Conservation (phyloP, 1,140 invertebrate genomes). For the Paralvinella palmiformis region DNA sequence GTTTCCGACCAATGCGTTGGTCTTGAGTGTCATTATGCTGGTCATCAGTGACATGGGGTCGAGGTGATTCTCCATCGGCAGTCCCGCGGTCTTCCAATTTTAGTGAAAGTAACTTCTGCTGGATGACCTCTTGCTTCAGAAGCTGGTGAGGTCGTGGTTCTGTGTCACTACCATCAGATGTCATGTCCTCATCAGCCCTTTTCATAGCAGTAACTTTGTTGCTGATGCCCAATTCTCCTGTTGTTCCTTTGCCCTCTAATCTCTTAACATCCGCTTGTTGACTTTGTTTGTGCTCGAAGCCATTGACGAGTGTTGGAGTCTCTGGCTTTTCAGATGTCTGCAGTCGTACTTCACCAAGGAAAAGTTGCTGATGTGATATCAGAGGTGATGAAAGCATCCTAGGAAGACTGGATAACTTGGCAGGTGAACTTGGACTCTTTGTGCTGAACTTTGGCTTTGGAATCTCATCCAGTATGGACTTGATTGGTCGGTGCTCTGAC, state of each 20-base stretch:
- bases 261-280: background rate
- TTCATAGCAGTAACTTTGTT: background rate
- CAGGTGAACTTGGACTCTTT: slow-evolving; percentile 21
- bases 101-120: background rate
- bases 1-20: background rate
- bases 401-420: slow-evolving; percentile 12
- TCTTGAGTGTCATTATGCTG: no score
- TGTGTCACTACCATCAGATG: background rate
- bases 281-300: background rate
- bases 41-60: background rate
- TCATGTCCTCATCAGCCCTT: background rate
- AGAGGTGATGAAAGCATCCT: background rate
- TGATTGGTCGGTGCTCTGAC: background rate
- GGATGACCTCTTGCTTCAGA: background rate
- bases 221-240: background rate
- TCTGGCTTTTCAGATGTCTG: background rate
- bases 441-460: slow-evolving; percentile 17
- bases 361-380: background rate
- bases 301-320: background rate
- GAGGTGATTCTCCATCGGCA: slow-evolving; percentile 8
- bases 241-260: background rate
- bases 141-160: background rate
- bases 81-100: background rate
- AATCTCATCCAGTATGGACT: slow-evolving; percentile 2
- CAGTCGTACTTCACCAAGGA: background rate